Evolutionary conservation across 92 coral and sea anemone genomes (phyloP).

Genomic region (Ricordea florida): DNA sequence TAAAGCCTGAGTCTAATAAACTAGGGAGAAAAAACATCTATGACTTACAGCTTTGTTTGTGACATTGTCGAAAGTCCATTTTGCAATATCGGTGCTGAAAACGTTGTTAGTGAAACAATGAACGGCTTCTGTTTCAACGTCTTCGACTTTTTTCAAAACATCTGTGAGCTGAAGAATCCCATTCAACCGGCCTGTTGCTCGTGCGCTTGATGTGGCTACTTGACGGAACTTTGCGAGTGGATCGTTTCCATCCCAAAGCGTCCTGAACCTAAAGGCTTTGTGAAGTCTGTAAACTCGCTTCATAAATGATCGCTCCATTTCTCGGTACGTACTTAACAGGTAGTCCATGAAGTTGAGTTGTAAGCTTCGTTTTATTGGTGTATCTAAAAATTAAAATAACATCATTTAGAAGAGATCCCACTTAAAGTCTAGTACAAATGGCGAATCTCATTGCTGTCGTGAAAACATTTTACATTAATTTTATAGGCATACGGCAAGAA

Average conservation of each 20-base stretch:
- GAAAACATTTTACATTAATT: too few species aligned
- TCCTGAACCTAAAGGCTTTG: neutral
- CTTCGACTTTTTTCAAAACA: neutral
- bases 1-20: too few species aligned
- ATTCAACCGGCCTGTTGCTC: neutral
- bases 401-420: too few species aligned
- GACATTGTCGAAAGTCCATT: neutral
- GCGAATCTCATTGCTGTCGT: too few species aligned
- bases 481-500: too few species aligned
- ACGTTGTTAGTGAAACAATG: constrained; percentile 4
- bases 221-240: neutral
- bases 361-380: neutral
- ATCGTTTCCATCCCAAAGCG: neutral
- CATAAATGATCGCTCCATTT: neutral
- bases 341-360: neutral
- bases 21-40: too few species aligned
- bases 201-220: neutral
- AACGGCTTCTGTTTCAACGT: neutral
- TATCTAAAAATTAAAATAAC: neutral
- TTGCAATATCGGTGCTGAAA: neutral
- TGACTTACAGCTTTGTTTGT: too few species aligned
- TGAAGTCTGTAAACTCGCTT: neutral
- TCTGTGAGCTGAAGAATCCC: neutral
- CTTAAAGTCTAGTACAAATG: too few species aligned
- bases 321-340: neutral